A percentile compares a stretch with the other conserved stretches of the same genome.
These are phyloP conservation scores for Rhyacichthys aspro DNA, from an alignment of 2,797 vertebrate species.

Conservation along the genomic window DNA sequence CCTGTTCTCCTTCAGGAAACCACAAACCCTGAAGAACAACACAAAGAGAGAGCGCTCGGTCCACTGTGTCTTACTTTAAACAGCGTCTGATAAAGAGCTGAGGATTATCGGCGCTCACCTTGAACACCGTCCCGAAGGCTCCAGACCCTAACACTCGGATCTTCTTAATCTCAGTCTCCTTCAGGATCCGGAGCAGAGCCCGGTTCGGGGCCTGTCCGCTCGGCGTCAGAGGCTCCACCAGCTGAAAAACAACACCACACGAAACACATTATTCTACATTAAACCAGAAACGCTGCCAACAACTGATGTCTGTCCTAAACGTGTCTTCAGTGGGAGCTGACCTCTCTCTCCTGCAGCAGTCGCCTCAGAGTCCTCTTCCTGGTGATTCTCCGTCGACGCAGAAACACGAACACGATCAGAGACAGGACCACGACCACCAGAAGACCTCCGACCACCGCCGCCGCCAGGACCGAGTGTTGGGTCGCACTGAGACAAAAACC, in stretches of 20 bases:
- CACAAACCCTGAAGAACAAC: constrained; percentile 88
- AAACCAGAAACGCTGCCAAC: no score
- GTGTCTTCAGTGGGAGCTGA: constrained; percentile 52
- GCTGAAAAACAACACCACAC: no score
- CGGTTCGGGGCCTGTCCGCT: constrained; percentile 98
- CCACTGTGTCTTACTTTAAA: no score
- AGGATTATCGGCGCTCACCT: constrained; percentile 78
- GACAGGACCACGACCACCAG: constrained; percentile 83
- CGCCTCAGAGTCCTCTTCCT: constrained; percentile 92
- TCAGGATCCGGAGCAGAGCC: constrained; percentile 93
- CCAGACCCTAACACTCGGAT: constrained; percentile 96
- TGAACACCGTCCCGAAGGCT: constrained; percentile 97
- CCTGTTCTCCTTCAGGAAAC: constrained; percentile 98
- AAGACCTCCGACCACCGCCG: constrained; percentile 88
- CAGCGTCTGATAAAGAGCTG: no score
- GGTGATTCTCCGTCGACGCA: constrained; percentile 91
- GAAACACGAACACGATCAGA: constrained; percentile 84
- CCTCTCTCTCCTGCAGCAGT: constrained; percentile 94
- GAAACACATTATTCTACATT: constrained; percentile 3
- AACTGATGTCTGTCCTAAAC: no score
- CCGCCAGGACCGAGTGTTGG: constrained; percentile 63
- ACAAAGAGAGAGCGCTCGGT: constrained; percentile 10
- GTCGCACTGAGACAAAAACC: neutral
- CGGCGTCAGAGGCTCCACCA: constrained; percentile 95
- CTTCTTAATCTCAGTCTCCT: constrained; percentile 98